These are phyloP conservation scores for Metalampra italica DNA, from an alignment of 2,888 invertebrate genomes.

Conservation along the genomic window DNA sequence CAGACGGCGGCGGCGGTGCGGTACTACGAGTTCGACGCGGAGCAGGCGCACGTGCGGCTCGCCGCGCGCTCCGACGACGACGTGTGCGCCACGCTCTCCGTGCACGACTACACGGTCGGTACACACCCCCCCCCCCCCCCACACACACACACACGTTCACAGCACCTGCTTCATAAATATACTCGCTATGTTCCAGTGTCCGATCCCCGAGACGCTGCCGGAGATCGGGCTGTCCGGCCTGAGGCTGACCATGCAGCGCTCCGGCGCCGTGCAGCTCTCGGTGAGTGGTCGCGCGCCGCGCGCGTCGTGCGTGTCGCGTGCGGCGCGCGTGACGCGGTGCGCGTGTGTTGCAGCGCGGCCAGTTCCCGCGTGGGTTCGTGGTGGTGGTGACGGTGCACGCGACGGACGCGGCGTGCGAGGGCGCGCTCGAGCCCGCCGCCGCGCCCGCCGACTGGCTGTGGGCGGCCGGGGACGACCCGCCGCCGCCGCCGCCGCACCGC, in stretches of 20 bases:
- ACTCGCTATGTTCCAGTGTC: conserved; percentile 61
- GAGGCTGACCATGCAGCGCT: conserved; percentile 56
- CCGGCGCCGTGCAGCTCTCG: conserved; percentile 54
- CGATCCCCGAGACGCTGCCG: conserved; percentile 45
- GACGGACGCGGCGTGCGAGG: conserved; percentile 38
- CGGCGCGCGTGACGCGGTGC: neutral
- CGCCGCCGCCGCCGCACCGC: conserved; percentile 9
- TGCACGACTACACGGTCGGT: conserved; percentile 53
- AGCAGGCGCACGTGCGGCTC: conserved; percentile 49
- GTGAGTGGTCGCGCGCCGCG: conserved; percentile 26
- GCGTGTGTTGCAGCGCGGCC: conserved; percentile 30
- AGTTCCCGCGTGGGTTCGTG: conserved; percentile 57
- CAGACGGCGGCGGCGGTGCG: conserved; percentile 51
- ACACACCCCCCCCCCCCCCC: too few relatives aligned
- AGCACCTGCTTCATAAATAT: too few relatives aligned
- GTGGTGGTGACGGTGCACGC: conserved; percentile 42
- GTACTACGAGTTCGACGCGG: conserved; percentile 42
- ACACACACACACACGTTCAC: too few relatives aligned
- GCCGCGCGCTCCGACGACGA: conserved; percentile 46
- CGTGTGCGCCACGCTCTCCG: conserved; percentile 55
- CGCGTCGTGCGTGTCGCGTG: neutral
- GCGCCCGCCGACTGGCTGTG: conserved; percentile 47
- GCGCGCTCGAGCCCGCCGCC: conserved; percentile 16
- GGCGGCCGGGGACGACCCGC: conserved; percentile 19
- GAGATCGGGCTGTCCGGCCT: conserved; percentile 27